Percentiles rank a stretch among this genome's conserved stretches.
Evolutionary conservation across 2,888 invertebrate genomes (phyloP).

Genomic region (Nomada hirtipes): DNA sequence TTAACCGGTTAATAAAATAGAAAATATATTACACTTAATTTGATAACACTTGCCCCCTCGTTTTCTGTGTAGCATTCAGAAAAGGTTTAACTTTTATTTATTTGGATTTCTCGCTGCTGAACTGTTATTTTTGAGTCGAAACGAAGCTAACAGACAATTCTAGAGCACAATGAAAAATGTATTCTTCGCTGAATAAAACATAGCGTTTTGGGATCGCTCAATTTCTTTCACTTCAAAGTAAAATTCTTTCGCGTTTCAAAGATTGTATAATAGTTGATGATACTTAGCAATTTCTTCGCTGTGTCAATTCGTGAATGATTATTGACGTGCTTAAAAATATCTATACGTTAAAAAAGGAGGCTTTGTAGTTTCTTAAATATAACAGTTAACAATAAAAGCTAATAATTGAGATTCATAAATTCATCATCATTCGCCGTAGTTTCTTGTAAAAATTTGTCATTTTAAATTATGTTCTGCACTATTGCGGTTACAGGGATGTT

Average conservation of each 20-base stretch:
- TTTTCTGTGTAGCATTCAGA: background rate
- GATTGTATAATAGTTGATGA: background rate
- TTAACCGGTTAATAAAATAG: background rate
- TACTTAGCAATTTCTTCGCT: background rate
- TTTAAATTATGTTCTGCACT: background rate
- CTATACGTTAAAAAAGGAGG: background rate
- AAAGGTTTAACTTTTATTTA: constrained; percentile 1
- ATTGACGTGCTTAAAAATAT: background rate
- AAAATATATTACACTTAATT: background rate
- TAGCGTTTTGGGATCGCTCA: background rate
- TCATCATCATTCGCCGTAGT: background rate
- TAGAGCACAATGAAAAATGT: background rate
- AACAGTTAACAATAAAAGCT: too few relatives aligned
- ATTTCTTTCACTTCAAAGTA: background rate
- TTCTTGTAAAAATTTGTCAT: background rate
- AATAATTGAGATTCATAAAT: background rate
- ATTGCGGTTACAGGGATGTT: background rate
- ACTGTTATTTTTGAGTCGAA: background rate
- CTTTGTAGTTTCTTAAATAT: too few relatives aligned
- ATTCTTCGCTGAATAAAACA: background rate
- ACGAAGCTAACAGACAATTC: background rate
- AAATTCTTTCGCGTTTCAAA: too few relatives aligned
- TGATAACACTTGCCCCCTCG: background rate
- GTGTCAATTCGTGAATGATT: too few relatives aligned
- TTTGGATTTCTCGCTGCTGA: background rate